Evolutionary conservation across 2,113 vertebrate genomes (phyloP).

Genomic region (Upupa epops): DNA sequence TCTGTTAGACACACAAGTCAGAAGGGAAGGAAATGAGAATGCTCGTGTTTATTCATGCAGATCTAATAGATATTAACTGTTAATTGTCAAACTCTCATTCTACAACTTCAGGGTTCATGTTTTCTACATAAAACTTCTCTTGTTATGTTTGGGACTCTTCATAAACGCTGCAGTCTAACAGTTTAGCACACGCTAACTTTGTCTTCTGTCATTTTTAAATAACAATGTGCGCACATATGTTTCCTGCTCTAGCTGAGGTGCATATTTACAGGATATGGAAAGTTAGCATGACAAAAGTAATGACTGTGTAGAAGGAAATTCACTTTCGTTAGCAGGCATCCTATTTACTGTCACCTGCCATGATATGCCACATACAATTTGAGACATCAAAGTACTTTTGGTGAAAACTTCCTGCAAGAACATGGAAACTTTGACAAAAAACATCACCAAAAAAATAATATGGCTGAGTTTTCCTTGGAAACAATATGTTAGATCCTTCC

Average conservation of each 20-base stretch:
- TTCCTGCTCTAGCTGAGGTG: constrained; percentile 56
- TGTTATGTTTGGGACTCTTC: not conserved
- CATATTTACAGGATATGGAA: constrained; percentile 69
- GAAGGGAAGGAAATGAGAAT: not conserved
- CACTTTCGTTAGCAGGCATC: constrained; percentile 55
- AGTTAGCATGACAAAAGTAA: constrained; percentile 59
- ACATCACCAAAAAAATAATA: not conserved
- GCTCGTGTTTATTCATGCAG: not conserved
- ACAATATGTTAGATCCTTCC: not conserved
- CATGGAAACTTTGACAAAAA: constrained; percentile 20
- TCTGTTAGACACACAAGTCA: not conserved
- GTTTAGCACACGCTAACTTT: not conserved
- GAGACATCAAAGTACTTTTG: not conserved
- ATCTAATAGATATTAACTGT: not conserved
- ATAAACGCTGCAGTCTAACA: not conserved
- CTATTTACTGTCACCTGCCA: constrained; percentile 41
- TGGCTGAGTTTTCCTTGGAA: not conserved
- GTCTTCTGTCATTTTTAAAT: constrained; percentile 28
- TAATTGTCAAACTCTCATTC: not conserved
- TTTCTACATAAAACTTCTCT: not conserved
- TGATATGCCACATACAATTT: not conserved
- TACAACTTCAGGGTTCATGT: not conserved
- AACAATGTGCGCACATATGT: constrained; percentile 34
- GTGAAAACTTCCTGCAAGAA: constrained; percentile 42
- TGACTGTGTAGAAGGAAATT: constrained; percentile 62